Conservation (phyloP, 2,888 invertebrate genomes). For the Rhopalosiphum nymphaeae region DNA sequence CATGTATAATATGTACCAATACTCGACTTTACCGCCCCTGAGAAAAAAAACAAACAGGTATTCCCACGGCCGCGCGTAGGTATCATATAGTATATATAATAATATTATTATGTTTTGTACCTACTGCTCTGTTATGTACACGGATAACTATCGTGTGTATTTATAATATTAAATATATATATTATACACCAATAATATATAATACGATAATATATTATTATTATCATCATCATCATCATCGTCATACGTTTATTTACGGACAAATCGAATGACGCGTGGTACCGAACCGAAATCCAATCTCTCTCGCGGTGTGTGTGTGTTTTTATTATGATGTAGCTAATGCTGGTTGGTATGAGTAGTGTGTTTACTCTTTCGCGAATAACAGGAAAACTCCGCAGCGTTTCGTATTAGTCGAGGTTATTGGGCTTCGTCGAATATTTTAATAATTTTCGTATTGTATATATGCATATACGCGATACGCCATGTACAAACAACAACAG, state of each 20-base stretch:
- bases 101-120: not conserved
- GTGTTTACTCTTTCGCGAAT: not conserved
- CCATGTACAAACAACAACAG: not conserved
- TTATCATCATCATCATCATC: not conserved
- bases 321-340: not conserved
- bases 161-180: not conserved
- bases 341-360: not conserved
- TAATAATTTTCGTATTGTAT: not conserved
- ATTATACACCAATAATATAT: not conserved
- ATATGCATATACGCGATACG: not conserved
- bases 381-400: not conserved
- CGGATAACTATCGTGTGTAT: not conserved
- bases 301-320: not conserved
- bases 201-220: not conserved
- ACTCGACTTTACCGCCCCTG: not conserved
- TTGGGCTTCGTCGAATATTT: slow-evolving; percentile 13
- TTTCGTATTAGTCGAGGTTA: not conserved
- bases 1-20: not conserved
- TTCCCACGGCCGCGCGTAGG: slow-evolving; percentile 22
- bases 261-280: not conserved
- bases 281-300: not conserved
- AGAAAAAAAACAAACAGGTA: slow-evolving; percentile 27
- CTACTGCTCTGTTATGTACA: not conserved
- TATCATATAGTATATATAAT: not conserved
- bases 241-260: not conserved